These are phyloP conservation scores for Petrolisthes cinctipes DNA, from an alignment of 2,888 invertebrate genomes.

Conservation along the genomic window DNA sequence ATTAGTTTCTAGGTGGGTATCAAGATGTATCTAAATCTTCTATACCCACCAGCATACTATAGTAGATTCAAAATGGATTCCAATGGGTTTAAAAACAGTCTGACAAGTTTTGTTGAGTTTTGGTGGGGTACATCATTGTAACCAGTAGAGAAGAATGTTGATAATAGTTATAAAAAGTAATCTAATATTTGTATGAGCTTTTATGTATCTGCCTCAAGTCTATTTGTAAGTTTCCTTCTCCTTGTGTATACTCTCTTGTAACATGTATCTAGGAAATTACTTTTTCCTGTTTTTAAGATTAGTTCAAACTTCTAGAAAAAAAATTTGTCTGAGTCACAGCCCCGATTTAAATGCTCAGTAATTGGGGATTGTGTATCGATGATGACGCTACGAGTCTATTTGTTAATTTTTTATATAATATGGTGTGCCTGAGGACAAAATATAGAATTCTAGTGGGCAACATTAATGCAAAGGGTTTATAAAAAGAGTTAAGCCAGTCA, in stretches of 20 bases:
- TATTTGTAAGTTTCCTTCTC: conserved; percentile 32
- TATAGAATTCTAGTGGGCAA: conserved; percentile 20
- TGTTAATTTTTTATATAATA: conserved; percentile 20
- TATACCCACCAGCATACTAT: no score
- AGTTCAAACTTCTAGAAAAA: conserved; percentile 31
- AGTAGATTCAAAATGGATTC: no score
- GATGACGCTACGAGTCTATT: neutral
- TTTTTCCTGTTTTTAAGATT: conserved; percentile 29
- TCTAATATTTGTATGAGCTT: conserved; percentile 49
- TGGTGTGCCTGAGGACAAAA: conserved; percentile 44
- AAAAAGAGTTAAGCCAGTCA: neutral
- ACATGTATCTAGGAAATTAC: conserved; percentile 14
- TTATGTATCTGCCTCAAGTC: conserved; percentile 46
- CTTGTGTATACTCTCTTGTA: conserved; percentile 9
- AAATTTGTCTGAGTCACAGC: no score
- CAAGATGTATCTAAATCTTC: no score
- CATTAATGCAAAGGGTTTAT: conserved; percentile 32
- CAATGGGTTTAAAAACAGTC: no score
- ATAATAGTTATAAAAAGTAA: conserved; percentile 24
- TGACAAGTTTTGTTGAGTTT: no score
- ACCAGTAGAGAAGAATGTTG: conserved; percentile 33
- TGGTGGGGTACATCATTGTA: neutral
- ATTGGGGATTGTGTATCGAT: neutral
- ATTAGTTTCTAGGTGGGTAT: no score
- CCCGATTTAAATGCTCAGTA: no score